Evolutionary conservation across 1,140 invertebrate species (phyloP).

Genomic region (Apis laboriosa): DNA sequence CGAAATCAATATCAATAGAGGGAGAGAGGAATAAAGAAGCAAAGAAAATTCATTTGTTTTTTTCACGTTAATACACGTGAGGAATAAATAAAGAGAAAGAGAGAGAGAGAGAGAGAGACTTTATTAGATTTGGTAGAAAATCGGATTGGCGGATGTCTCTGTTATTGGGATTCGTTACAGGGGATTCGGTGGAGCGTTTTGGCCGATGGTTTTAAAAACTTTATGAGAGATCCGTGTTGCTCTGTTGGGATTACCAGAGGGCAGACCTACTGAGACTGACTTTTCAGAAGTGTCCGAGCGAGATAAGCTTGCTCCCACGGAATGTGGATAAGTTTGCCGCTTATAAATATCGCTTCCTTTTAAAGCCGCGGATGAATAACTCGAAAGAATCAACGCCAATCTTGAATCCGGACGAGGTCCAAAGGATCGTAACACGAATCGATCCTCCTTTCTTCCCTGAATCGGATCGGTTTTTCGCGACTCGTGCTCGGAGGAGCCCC

Average conservation of each 20-base stretch:
- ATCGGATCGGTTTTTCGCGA: background rate
- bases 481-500: background rate
- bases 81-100: background rate
- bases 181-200: background rate
- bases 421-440: background rate
- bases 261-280: background rate
- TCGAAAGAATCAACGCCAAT: background rate
- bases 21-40: too few relatives aligned
- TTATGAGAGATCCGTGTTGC: background rate
- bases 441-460: background rate
- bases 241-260: background rate
- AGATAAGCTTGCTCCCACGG: background rate
- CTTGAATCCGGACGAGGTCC: background rate
- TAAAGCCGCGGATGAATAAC: background rate
- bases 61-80: too few relatives aligned
- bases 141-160: background rate
- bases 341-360: background rate
- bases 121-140: slow-evolving; percentile 11
- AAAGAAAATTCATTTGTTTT: too few relatives aligned
- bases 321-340: background rate
- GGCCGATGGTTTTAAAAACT: background rate
- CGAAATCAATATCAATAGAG: too few relatives aligned
- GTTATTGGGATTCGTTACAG: slow-evolving; percentile 1
- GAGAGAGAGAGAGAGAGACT: too few relatives aligned
- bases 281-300: background rate